Conservation (phyloP, 2,888 invertebrate species). For the Galerucella calmariensis region DNA sequence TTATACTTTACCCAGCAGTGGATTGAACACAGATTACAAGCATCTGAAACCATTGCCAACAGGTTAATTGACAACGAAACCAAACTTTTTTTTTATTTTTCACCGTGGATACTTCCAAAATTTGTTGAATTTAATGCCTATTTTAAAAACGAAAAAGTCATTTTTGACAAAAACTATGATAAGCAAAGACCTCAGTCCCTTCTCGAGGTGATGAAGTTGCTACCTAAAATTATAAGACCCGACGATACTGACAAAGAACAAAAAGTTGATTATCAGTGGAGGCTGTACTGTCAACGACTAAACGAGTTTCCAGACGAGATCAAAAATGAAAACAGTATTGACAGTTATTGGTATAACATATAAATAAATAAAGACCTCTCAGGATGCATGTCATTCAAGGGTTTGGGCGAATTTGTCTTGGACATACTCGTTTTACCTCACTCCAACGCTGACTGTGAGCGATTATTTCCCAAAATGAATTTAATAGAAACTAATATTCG, state of each 20-base stretch:
- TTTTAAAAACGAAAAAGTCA: neutral
- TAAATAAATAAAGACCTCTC: neutral
- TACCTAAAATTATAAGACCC: neutral
- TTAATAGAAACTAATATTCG: no score
- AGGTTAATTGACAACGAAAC: conserved; percentile 9
- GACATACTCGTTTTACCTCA: conserved; percentile 21
- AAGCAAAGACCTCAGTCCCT: neutral
- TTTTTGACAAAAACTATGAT: conserved; percentile 16
- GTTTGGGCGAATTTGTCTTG: conserved; percentile 21
- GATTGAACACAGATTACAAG: conserved; percentile 15
- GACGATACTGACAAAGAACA: neutral
- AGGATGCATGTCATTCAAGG: conserved; percentile 14
- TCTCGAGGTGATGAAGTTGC: neutral
- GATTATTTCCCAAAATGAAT: conserved; percentile 19
- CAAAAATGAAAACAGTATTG: neutral
- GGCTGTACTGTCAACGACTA: neutral
- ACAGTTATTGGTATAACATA: neutral
- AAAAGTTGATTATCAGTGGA: neutral
- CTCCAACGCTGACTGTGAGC: conserved; percentile 19
- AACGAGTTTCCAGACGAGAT: conserved; percentile 10
- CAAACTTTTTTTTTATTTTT: conserved; percentile 17
- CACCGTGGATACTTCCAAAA: conserved; percentile 27
- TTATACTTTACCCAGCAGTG: conserved; percentile 22
- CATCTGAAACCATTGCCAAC: conserved; percentile 19
- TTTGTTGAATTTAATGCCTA: conserved; percentile 3